Evolutionary conservation across 2,888 invertebrate genomes (phyloP).

Genomic region (Heteropelma amictum): DNA sequence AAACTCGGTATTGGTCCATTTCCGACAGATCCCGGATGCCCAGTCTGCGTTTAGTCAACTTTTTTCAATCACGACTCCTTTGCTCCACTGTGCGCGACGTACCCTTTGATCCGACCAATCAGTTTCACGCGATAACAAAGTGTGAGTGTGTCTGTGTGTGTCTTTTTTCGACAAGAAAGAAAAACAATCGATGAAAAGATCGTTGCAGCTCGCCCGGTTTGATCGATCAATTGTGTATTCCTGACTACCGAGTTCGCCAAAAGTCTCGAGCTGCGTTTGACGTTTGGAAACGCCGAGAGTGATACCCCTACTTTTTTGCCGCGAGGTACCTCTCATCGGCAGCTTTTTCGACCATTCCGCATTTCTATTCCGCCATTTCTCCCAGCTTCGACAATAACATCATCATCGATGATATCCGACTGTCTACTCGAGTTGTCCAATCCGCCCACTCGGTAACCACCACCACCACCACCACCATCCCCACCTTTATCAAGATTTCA

Average conservation of each 20-base stretch:
- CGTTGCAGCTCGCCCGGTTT: conserved; percentile 12
- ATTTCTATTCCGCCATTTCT: conserved; percentile 7
- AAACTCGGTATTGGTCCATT: neutral
- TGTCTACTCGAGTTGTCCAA: neutral
- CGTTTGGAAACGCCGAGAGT: neutral
- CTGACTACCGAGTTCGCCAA: conserved; percentile 29
- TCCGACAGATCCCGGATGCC: neutral
- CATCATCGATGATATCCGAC: conserved; percentile 11
- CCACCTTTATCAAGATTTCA: neutral
- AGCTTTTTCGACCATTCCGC: conserved; percentile 18
- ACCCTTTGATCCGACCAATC: neutral
- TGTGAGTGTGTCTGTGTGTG: neutral
- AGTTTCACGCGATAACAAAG: neutral
- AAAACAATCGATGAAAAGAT: neutral
- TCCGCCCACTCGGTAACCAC: conserved; percentile 43
- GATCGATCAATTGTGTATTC: neutral
- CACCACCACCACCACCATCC: conserved; percentile 14
- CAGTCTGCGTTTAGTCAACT: neutral
- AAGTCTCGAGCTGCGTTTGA: conserved; percentile 32
- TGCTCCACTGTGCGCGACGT: conserved; percentile 5
- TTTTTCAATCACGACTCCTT: neutral
- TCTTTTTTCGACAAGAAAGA: neutral
- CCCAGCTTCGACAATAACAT: neutral
- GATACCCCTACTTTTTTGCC: neutral
- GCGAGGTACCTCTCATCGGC: too few relatives aligned